A percentile compares a stretch with the other conserved stretches of the same genome.
phyloP scores from a whole-genome alignment of 2,888 invertebrate genomes.

The Phyto melanocephala region DNA sequence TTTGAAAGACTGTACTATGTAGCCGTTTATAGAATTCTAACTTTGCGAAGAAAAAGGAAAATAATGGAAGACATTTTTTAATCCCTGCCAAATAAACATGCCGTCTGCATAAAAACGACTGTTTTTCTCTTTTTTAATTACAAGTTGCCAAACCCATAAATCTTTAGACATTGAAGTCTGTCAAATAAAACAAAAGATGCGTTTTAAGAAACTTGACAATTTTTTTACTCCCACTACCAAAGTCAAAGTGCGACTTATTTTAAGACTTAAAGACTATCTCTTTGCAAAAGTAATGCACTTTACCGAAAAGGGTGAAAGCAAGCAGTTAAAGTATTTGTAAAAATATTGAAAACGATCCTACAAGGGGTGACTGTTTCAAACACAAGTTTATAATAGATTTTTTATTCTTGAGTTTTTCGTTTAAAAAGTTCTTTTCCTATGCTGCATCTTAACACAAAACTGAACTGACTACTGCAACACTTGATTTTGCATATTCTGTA shows the following conservation, averaged over 20 bases:
- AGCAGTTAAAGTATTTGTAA: not conserved
- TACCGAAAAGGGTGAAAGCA: not conserved
- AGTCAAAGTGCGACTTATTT: not conserved
- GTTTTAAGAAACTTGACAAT: conserved; percentile 37
- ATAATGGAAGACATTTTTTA: not conserved
- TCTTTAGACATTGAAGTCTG: not conserved
- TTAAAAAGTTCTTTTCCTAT: not conserved
- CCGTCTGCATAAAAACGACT: not conserved
- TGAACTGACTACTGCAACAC: conserved; percentile 63
- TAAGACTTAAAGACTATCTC: conserved; percentile 16
- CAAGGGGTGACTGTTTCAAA: conserved; percentile 22
- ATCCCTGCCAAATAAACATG: not conserved
- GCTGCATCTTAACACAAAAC: conserved; percentile 23
- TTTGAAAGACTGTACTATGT: too few species aligned
- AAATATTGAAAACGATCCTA: conserved; percentile 24
- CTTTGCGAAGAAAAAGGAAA: too few species aligned
- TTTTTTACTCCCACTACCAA: not conserved
- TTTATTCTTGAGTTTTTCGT: not conserved
- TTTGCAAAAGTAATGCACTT: conserved; percentile 30
- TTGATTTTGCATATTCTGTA: conserved; percentile 68
- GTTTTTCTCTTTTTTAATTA: conserved; percentile 7
- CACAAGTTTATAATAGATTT: conserved; percentile 12
- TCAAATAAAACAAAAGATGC: conserved; percentile 1
- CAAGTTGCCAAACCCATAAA: conserved; percentile 4
- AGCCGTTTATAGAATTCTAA: too few species aligned